Conservation (phyloP, 2,797 vertebrate genomes). For the Rhabdophis nuchalis region DNA sequence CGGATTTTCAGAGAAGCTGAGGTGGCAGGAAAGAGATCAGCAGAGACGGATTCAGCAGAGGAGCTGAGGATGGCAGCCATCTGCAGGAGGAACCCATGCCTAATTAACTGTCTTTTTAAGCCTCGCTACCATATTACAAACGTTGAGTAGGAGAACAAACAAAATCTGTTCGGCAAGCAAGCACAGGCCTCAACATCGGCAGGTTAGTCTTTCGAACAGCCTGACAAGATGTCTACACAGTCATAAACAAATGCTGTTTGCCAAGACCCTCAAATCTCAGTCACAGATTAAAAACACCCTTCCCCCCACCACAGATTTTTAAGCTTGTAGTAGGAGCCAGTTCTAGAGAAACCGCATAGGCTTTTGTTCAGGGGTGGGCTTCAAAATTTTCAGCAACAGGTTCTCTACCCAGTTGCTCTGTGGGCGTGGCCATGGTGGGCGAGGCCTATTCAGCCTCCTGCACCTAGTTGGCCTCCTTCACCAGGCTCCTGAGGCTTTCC, state of each 20-base stretch:
- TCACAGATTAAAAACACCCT: neutral
- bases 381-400: too few species aligned
- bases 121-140: constrained; percentile 61
- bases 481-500: too few species aligned
- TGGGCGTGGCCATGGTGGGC: too few species aligned
- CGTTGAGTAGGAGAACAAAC: constrained; percentile 54
- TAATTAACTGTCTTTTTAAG: constrained; percentile 54
- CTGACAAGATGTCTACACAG: constrained; percentile 39
- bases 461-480: too few species aligned
- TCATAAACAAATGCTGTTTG: constrained; percentile 42
- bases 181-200: constrained; percentile 46
- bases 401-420: too few species aligned
- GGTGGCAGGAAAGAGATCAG: constrained; percentile 48
- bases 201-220: constrained; percentile 41
- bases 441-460: too few species aligned
- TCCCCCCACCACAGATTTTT: neutral
- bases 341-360: neutral
- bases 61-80: constrained; percentile 22
- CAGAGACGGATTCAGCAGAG: constrained; percentile 46
- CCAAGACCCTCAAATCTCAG: constrained; percentile 25
- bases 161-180: constrained; percentile 52
- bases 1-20: constrained; percentile 24
- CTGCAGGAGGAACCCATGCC: constrained; percentile 32
- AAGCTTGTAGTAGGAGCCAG: neutral
- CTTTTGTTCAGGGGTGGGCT: neutral